phyloP scores from a whole-genome alignment of 2,888 invertebrate species.

The Subacronicta megacephala region DNA sequence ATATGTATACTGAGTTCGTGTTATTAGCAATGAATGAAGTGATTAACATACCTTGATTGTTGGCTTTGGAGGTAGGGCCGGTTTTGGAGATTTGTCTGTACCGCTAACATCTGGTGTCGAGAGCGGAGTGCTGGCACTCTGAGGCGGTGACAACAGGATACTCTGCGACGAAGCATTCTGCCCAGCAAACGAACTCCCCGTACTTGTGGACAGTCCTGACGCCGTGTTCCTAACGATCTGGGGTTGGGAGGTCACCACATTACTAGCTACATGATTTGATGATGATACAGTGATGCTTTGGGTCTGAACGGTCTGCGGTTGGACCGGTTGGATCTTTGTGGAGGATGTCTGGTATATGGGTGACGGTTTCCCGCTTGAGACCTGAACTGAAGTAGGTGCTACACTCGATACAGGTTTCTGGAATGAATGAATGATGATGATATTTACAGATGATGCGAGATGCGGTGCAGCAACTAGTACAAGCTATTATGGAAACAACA shows the following conservation, averaged over 20 bases:
- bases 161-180: constrained; percentile 82
- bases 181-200: constrained; percentile 79
- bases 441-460: constrained; percentile 81
- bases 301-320: constrained; percentile 92
- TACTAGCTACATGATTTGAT: constrained; percentile 85
- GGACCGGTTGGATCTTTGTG: constrained; percentile 94
- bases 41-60: constrained; percentile 87
- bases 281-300: constrained; percentile 76
- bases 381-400: constrained; percentile 93
- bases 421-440: constrained; percentile 86
- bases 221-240: constrained; percentile 88
- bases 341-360: constrained; percentile 95
- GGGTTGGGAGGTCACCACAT: constrained; percentile 84
- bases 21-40: constrained; percentile 1
- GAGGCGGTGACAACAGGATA: constrained; percentile 89
- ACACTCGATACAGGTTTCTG: constrained; percentile 97
- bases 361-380: constrained; percentile 91
- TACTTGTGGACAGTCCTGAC: constrained; percentile 84
- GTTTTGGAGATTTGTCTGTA: constrained; percentile 91
- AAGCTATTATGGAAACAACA: constrained; percentile 14
- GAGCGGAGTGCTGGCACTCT: constrained; percentile 90
- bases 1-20: too few species aligned
- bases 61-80: constrained; percentile 96
- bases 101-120: constrained; percentile 87
- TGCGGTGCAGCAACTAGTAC: constrained; percentile 53